Evolutionary conservation across 2,888 invertebrate species (phyloP), one percentile per base, ranked within the genome.

Genomic region (Eupithecia tripunctaria): DNA sequence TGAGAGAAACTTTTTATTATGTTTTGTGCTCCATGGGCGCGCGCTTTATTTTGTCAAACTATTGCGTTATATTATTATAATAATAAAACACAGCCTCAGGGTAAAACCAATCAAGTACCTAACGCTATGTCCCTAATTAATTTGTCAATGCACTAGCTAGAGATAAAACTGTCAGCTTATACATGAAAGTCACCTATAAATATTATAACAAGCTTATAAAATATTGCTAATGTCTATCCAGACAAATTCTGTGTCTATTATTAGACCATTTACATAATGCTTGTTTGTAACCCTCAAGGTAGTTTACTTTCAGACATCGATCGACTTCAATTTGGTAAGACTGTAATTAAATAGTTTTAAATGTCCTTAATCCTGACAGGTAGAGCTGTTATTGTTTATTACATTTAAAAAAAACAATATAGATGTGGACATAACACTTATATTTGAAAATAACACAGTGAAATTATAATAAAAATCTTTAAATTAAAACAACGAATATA

Each of bases 381-480:
- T 38, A n/a, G 18, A 64, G 38, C n/a, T 68, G 41, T 51, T 21
- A 21, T 38, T 18, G 67, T 68, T 65, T 6, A 21, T 51, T 60
- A 70, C 65, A 72, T 68, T 65, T 73, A 81, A 83, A 77, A 77
- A 85, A 88, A 78, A 76, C 74, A 88, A 82, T 73, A 81, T 75
- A 71, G 74, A 80, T 88, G 91, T 92, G 91, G 92, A 91, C 88
- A 91, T 93, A 93, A 94, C 93, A 93, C 91, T 92, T 93, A 91
- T 93, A 93, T 92, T 94, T 88, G 88, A 92, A 93, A 88, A 90
- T 93, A 94, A 94, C 93, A 87, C 90, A 89, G 89, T 91, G 90
- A 89, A 90, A 88, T 90, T 91, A 91, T 90, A 93, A 94, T 94
- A 94, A 94, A 94, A 89, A 91, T 93, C 90, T 93, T 92, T 91